Base-by-base conservation (phyloP, 2,888 invertebrate genomes). In the Drosophila incognita region DNA sequence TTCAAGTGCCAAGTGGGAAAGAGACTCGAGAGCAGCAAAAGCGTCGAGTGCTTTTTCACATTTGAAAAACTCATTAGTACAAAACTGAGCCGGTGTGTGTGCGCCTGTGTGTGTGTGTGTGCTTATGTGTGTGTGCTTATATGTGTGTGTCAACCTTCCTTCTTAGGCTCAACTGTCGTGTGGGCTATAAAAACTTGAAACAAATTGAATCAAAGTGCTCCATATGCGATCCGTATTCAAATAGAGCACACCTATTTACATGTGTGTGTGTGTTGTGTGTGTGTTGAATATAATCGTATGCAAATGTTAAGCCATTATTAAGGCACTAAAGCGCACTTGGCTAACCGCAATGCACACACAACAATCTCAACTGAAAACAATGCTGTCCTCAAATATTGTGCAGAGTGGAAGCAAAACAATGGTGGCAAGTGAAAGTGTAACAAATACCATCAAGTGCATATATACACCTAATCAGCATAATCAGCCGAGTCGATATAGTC, bases 31-130 rank as follows among this genome's bases (percentile, higher is more conserved):
- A 62, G 71, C 59, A 63, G 66, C 61, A 42, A 73, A 73, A 68
- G 71, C 68, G 82, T 74, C 58, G 68, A 79, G 73, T 72, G 74
- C 42, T 70, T 71, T 77, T 87, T 87, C 71, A 76, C 89, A 88
- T 86, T 88, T 81, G 71, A 83, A 85, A 85, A 85, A 85, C 85
- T 85, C 85, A 85, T 85, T 85, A 85, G 85, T 79, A 77, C 49
- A 74, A 77, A 64, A 62, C 61, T 54, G 60, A 63, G 42, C 18
- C 11, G 24, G 29, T 35, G 36, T 58, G 58, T 53, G 15, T 33
- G 33, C 33, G 21, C 21, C 21, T 11, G 33, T 60, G 24, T 56
- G 24, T 21, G 35, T 49, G 64, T 5, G 61, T 57, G 68, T 4
- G 33, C 33, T 11, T 56, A 56, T 42, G 38, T 49, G 27, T 38